These are phyloP conservation scores for Nezara viridula DNA, from an alignment of 2,888 invertebrate genomes.

Conservation along the genomic window DNA sequence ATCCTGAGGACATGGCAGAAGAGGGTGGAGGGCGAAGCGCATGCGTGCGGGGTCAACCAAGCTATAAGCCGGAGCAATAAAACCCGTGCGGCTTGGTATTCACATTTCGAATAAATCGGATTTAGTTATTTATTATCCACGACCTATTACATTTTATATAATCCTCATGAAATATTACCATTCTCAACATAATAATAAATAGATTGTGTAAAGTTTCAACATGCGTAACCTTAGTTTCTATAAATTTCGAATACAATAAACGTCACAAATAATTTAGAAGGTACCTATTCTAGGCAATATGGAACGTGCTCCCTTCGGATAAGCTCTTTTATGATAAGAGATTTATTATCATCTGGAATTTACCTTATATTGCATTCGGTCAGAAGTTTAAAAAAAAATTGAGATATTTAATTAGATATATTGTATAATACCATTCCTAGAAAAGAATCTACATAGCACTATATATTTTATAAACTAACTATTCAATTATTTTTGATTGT, in stretches of 20 bases:
- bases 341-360: no score
- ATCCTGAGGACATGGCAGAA: conserved; percentile 7
- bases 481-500: no score
- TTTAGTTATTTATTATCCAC: conserved; percentile 42
- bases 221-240: neutral
- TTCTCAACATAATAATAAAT: neutral
- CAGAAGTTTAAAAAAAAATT: no score
- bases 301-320: no score
- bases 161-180: neutral
- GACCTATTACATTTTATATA: neutral
- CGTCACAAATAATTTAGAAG: neutral
- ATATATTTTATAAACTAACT: no score
- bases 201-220: neutral
- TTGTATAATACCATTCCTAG: no score
- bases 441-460: no score
- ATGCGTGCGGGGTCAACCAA: conserved; percentile 47
- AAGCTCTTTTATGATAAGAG: no score
- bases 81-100: conserved; percentile 30
- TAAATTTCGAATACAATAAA: neutral
- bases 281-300: neutral
- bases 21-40: conserved; percentile 7
- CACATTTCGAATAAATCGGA: conserved; percentile 48
- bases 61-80: conserved; percentile 46
- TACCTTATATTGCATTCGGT: no score
- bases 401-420: no score